A percentile compares a stretch with the other conserved stretches of the same genome.
Evolutionary conservation across 2,888 invertebrate genomes (phyloP).

Genomic region (Dioctria rufipes): DNA sequence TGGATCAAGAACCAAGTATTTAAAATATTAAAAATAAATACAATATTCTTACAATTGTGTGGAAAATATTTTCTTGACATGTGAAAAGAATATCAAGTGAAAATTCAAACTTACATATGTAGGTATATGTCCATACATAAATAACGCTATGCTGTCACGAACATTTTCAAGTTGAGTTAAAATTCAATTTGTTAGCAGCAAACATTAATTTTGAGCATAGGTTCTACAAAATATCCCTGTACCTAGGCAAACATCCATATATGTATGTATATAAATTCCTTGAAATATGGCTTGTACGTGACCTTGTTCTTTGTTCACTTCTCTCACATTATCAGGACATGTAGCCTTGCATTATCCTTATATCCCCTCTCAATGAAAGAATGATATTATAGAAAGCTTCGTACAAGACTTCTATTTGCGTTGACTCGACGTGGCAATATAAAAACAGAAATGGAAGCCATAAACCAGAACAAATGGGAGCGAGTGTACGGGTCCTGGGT

Average conservation of each 20-base stretch:
- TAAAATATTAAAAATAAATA: too few species aligned
- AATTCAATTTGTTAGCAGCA: constrained; percentile 44
- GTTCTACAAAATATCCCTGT: not conserved
- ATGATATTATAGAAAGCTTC: constrained; percentile 9
- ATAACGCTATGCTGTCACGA: constrained; percentile 2
- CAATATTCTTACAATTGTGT: too few species aligned
- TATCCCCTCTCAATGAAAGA: not conserved
- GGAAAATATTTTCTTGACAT: too few species aligned
- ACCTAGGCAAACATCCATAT: constrained; percentile 5
- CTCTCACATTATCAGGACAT: constrained; percentile 15
- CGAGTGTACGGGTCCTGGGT: not conserved
- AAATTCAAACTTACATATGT: too few species aligned
- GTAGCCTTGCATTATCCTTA: constrained; percentile 14
- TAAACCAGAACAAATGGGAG: constrained; percentile 6
- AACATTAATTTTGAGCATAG: constrained; percentile 12
- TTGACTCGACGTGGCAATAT: constrained; percentile 21
- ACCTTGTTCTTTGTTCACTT: constrained; percentile 41
- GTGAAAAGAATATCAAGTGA: too few species aligned
- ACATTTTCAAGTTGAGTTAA: not conserved
- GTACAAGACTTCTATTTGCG: not conserved
- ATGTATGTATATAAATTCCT: constrained; percentile 12
- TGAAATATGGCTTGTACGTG: constrained; percentile 38
- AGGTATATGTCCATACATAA: too few species aligned
- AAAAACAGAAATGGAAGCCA: constrained; percentile 33
- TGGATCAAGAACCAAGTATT: too few species aligned